Percentiles rank a stretch among this genome's conserved stretches.
These are phyloP conservation scores for Diabrotica virgifera DNA, from an alignment of 1,140 invertebrate genomes.

Conservation along the genomic window DNA sequence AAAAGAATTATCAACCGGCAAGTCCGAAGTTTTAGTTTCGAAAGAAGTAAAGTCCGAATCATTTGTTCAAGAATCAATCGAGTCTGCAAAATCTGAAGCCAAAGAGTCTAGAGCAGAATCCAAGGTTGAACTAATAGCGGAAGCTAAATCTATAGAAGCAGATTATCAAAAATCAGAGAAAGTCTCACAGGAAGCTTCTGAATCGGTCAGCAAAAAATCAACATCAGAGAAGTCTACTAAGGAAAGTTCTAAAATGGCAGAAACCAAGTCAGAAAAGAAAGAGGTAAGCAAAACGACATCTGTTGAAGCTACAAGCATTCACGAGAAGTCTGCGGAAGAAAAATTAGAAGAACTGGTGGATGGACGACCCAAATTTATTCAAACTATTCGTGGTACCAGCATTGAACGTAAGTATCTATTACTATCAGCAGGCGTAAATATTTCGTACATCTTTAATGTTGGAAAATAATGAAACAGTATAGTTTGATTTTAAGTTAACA, in stretches of 20 bases:
- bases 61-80: slow-evolving; percentile 12
- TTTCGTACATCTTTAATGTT: too few species aligned
- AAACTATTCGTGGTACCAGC: slow-evolving; percentile 70
- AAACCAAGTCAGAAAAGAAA: neutral
- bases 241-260: neutral
- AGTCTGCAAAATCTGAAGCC: neutral
- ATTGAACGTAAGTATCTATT: slow-evolving; percentile 71
- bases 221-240: neutral
- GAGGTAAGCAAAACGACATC: neutral
- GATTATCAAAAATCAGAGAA: neutral
- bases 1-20: slow-evolving; percentile 13
- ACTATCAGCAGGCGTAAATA: neutral
- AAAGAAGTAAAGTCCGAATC: slow-evolving; percentile 23
- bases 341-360: slow-evolving; percentile 44
- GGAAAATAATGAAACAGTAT: too few species aligned
- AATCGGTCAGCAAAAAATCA: neutral
- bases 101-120: neutral
- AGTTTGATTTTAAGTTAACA: too few species aligned
- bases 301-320: neutral
- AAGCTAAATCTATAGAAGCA: slow-evolving; percentile 12
- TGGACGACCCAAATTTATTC: slow-evolving; percentile 65
- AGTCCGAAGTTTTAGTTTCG: slow-evolving; percentile 21
- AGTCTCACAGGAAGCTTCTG: neutral
- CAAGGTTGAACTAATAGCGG: slow-evolving; percentile 9
- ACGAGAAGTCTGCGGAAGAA: slow-evolving; percentile 27